Conservation (phyloP, 2,113 vertebrate genomes). For the Brachypteracias leptosomus region DNA sequence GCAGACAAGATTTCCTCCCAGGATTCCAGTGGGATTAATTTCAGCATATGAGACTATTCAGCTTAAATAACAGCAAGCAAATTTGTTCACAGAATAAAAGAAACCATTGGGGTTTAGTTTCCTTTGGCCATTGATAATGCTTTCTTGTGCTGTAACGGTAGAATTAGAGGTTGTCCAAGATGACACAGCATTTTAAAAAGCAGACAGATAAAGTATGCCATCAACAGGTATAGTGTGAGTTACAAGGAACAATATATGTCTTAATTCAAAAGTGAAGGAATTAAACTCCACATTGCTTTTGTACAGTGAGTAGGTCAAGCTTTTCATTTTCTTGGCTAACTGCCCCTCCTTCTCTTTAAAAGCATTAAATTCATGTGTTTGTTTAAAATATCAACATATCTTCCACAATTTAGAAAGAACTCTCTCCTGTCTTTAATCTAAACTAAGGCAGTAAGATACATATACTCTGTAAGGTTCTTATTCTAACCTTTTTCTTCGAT, state of each 20-base stretch:
- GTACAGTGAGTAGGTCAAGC: neutral
- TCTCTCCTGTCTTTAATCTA: slow-evolving; percentile 15
- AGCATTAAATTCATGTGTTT: neutral
- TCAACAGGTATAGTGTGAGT: slow-evolving; percentile 3
- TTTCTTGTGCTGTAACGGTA: neutral
- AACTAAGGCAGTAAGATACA: neutral
- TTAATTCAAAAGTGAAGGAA: slow-evolving; percentile 12
- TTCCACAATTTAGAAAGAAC: slow-evolving; percentile 21
- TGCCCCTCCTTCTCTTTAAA: neutral
- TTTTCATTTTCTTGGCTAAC: slow-evolving; percentile 26
- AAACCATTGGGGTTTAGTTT: neutral
- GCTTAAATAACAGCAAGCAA: neutral
- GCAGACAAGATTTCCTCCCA: neutral
- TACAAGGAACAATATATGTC: neutral
- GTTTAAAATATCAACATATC: slow-evolving; percentile 9
- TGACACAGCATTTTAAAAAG: neutral
- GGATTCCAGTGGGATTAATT: neutral
- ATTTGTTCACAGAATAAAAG: neutral
- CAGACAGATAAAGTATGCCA: neutral
- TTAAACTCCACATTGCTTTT: neutral
- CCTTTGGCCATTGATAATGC: neutral
- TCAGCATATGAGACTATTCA: neutral
- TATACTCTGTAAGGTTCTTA: neutral
- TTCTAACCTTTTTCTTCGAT: neutral
- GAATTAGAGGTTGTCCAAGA: slow-evolving; percentile 9